Evolutionary conservation across 2,888 invertebrate genomes (phyloP).

Genomic region (Coleophora deauratella): DNA sequence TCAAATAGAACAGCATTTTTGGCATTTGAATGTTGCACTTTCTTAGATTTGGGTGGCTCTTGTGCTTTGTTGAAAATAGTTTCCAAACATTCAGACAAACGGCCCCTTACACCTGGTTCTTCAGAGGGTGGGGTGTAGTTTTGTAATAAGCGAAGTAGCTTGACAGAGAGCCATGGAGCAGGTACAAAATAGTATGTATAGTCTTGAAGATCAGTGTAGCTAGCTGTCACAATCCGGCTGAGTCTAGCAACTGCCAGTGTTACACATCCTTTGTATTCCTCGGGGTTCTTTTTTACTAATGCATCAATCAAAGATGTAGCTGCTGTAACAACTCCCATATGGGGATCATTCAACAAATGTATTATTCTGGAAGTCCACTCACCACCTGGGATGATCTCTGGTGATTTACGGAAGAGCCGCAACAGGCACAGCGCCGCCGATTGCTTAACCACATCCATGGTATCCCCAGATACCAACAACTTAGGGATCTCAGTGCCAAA

Average conservation of each 20-base stretch:
- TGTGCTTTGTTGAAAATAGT: slow-evolving; percentile 99
- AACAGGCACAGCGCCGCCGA: slow-evolving; percentile 98
- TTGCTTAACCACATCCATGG: slow-evolving; percentile 99
- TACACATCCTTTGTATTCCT: slow-evolving; percentile 99
- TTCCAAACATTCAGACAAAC: slow-evolving; percentile 97
- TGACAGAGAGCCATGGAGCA: slow-evolving; percentile 99
- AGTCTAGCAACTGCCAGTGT: slow-evolving; percentile 97
- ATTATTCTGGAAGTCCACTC: slow-evolving; percentile 99
- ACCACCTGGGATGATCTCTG: slow-evolving; percentile 96
- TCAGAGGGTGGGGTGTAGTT: slow-evolving; percentile 99
- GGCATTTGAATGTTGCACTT: slow-evolving; percentile 99
- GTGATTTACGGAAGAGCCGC: slow-evolving; percentile 93
- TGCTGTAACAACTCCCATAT: slow-evolving; percentile 99
- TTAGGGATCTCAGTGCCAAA: slow-evolving; percentile 99
- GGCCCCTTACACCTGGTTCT: slow-evolving; percentile 92
- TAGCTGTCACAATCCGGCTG: slow-evolving; percentile 98
- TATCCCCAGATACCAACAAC: slow-evolving; percentile 97
- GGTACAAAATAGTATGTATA: slow-evolving; percentile 99
- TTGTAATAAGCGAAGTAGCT: slow-evolving; percentile 94
- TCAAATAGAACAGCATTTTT: slow-evolving; percentile 99
- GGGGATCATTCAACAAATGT: slow-evolving; percentile 98
- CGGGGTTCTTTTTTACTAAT: slow-evolving; percentile 98
- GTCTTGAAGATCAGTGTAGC: slow-evolving; percentile 99
- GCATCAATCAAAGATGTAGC: slow-evolving; percentile 98
- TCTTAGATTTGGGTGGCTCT: slow-evolving; percentile 99